phyloP scores from a whole-genome alignment of 2,888 invertebrate genomes.

The Ichneumoninae sp. region DNA sequence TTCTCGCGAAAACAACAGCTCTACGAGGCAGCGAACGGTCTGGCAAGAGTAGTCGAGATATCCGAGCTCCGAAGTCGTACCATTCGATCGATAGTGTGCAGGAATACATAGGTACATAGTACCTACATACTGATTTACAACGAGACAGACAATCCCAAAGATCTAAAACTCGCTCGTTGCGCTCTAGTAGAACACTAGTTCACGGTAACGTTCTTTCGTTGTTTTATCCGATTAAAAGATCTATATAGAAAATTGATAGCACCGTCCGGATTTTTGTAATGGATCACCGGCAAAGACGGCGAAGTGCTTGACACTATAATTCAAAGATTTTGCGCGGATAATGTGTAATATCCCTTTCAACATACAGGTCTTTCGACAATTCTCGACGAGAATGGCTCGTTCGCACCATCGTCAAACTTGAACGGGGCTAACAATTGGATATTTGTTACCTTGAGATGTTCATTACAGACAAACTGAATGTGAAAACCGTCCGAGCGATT shows the following conservation, averaged over 20 bases:
- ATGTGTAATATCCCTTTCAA: constrained; percentile 21
- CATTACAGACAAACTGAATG: too few relatives aligned
- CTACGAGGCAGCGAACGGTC: constrained; percentile 14
- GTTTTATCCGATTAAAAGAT: neutral
- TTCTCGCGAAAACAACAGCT: constrained; percentile 25
- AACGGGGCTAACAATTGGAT: neutral
- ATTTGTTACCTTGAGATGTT: too few relatives aligned
- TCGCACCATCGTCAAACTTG: constrained; percentile 12
- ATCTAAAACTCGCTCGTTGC: constrained; percentile 29
- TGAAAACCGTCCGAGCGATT: too few relatives aligned
- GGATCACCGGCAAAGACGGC: constrained; percentile 10
- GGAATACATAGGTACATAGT: neutral
- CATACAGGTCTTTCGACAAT: neutral
- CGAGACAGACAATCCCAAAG: constrained; percentile 5
- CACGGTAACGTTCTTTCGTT: neutral
- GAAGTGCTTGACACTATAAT: constrained; percentile 10
- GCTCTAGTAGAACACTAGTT: constrained; percentile 2
- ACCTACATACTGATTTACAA: constrained; percentile 10
- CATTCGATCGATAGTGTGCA: constrained; percentile 18
- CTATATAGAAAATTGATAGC: constrained; percentile 33
- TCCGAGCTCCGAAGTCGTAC: constrained; percentile 12
- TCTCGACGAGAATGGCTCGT: constrained; percentile 15
- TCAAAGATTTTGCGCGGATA: constrained; percentile 32
- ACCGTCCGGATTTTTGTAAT: constrained; percentile 18
- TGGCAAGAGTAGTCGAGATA: neutral